Evolutionary conservation across 2,113 vertebrate species (phyloP), one percentile per base, ranked within the genome.

Genomic region (Mandrillus leucophaeus): DNA sequence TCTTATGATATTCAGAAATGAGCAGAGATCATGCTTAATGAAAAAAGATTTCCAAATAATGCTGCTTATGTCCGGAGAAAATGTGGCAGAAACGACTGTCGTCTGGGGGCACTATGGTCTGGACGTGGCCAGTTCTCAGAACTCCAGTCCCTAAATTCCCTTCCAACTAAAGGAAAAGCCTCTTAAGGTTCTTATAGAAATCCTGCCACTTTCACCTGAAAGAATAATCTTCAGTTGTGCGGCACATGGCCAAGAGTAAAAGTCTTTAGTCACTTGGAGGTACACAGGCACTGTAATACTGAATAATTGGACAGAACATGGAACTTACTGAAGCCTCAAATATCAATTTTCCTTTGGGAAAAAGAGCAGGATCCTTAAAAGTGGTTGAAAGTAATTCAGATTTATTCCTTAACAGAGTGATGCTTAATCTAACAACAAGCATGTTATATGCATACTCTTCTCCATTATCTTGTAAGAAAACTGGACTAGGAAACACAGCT

Each of bases 211-310:
- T 50, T n/a, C 8, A 43, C 61, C 40, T 6, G 68, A 61, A 35
- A 89, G 25, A 52, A 52, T 13, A 52, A 16, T n/a, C 68, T 18
- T 88, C 23, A 32, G 4, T 16, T 3, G 8, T 11, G 68, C 17
- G n/a, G 45, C 16, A 38, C 23, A 27, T 16, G 2, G 3, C 43
- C 55, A 8, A 40, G 22, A 38, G 30, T 22, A 38, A 0, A 40
- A 25, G 30, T 78, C n/a, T 20, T 22, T 68, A n/a, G 27, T 8
- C 23, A 25, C n/a, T 68, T 52, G 20, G 14, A 32, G 57, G 4
- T 0, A 1, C 14, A 3, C 3, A 17, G 23, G 32, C 30, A 3
- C 22, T 30, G 14, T n/a, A 38, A 78, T 7, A 8, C 27, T 16
- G 7, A 59, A 14, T 30, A 43, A 43, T 4, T 50, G 20, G 38